A percentile compares a stretch with the other conserved stretches of the same genome.
Evolutionary conservation across 2,888 invertebrate species (phyloP).

Genomic region (Danaus chrysippus): DNA sequence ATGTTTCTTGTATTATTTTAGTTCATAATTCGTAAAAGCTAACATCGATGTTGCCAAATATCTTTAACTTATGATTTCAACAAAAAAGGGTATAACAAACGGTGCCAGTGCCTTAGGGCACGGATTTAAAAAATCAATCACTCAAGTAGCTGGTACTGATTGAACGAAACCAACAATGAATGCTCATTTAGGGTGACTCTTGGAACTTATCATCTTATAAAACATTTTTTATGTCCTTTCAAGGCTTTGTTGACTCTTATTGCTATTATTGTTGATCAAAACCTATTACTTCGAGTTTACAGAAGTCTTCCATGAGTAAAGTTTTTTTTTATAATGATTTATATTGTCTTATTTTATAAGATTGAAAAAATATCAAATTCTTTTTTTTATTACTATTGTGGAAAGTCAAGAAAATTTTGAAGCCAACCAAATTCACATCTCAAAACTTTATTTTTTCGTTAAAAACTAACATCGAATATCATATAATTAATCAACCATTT

Average conservation of each 20-base stretch:
- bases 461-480: too few relatives aligned
- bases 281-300: too few relatives aligned
- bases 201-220: constrained; percentile 22
- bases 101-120: constrained; percentile 64
- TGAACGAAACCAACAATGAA: constrained; percentile 59
- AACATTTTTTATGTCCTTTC: constrained; percentile 15
- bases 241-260: not conserved
- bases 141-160: constrained; percentile 73
- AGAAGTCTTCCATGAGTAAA: too few relatives aligned
- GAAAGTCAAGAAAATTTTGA: too few relatives aligned
- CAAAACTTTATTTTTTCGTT: too few relatives aligned
- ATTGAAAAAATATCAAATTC: too few relatives aligned
- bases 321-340: too few relatives aligned
- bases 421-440: too few relatives aligned
- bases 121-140: constrained; percentile 72
- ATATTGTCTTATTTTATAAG: too few relatives aligned
- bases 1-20: not conserved
- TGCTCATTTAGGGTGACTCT: constrained; percentile 25
- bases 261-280: too few relatives aligned
- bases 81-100: constrained; percentile 51
- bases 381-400: too few relatives aligned
- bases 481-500: too few relatives aligned
- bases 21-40: not conserved
- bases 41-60: constrained; percentile 13
- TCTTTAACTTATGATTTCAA: constrained; percentile 21